Percentiles rank a stretch among this genome's conserved stretches.
Conservation (phyloP, 2,797 vertebrate species). For the Falco concolor region DNA sequence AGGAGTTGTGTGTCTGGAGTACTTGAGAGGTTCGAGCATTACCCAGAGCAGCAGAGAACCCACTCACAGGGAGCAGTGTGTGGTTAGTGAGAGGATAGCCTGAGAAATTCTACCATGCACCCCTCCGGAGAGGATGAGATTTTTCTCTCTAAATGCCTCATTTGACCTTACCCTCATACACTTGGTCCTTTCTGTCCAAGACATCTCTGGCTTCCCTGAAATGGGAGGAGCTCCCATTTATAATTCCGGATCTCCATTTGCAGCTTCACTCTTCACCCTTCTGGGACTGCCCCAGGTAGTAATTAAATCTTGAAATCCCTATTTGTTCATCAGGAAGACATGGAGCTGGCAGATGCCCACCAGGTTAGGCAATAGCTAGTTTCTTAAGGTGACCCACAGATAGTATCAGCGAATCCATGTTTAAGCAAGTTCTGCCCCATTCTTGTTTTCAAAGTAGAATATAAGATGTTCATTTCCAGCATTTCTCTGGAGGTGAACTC, state of each 20-base stretch:
- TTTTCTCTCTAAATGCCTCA: not conserved
- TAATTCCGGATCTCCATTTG: not conserved
- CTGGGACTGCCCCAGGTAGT: not conserved
- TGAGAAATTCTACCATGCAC: not conserved
- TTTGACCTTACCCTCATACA: not conserved
- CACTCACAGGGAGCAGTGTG: not conserved
- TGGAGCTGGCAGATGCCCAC: not conserved
- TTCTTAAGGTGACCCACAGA: conserved; percentile 8
- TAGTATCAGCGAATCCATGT: not conserved
- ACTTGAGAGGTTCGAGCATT: not conserved
- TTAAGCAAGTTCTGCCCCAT: not conserved
- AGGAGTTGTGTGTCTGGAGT: not conserved
- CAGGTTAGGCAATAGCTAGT: not conserved
- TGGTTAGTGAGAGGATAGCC: not conserved
- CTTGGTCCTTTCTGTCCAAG: not conserved
- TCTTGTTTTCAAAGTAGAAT: not conserved
- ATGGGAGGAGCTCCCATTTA: not conserved
- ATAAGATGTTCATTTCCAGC: not conserved
- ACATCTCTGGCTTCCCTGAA: not conserved
- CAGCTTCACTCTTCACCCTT: not conserved
- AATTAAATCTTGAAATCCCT: conserved; percentile 1
- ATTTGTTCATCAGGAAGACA: not conserved
- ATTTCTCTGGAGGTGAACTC: not conserved
- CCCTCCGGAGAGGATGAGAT: not conserved
- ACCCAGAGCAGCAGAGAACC: not conserved